Evolutionary conservation across 2,888 invertebrate genomes (phyloP), one percentile per base, ranked within the genome.

Genomic region (Drosophila peninsularis): DNA sequence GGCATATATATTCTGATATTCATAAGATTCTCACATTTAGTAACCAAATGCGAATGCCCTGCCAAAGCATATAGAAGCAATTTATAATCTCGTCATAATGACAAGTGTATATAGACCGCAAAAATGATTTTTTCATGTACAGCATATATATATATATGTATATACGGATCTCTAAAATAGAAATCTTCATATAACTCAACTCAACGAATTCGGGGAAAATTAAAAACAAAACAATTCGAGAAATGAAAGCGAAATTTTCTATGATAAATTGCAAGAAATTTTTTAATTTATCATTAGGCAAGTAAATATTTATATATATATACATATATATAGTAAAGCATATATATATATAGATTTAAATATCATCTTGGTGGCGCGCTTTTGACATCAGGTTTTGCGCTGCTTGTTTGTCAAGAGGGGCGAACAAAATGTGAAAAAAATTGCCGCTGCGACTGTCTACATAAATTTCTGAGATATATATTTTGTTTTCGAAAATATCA

Each of bases 311-410:
- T 56, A 19, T 52, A 68, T 44, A 50, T 65, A 62, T 50, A 32
- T 32, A 21, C 21, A 50, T 24, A 24, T 19, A n/a, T 36, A 36
- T 14, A 36, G 30, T 30, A 30, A 7, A 30, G 27, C 27, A 30
- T 10, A 36, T 36, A 36, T 55, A 13, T 60, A 50, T 50, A 39
- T 47, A 47, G 17, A 47, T 32, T 17, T 53, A 62, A 49, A 13
- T 55, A 52, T 44, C 32, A 19, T 44, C 10, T n/a, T 61, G 44
- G 49, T 69, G 82, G 83, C 82, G 82, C 68, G 84, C 84, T 83
- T 88, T 78, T 72, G 69, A 84, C 82, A 84, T 87, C 88, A 70
- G 71, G 67, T 84, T 75, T 61, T 54, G 57, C 44, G 58, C 24
- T 61, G 61, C 61, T 62, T 71, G 76, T 79, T 79, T 77, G 76